These are phyloP conservation scores for Sebastes taczanowskii DNA, from an alignment of 2,797 vertebrate genomes.

Conservation along the genomic window DNA sequence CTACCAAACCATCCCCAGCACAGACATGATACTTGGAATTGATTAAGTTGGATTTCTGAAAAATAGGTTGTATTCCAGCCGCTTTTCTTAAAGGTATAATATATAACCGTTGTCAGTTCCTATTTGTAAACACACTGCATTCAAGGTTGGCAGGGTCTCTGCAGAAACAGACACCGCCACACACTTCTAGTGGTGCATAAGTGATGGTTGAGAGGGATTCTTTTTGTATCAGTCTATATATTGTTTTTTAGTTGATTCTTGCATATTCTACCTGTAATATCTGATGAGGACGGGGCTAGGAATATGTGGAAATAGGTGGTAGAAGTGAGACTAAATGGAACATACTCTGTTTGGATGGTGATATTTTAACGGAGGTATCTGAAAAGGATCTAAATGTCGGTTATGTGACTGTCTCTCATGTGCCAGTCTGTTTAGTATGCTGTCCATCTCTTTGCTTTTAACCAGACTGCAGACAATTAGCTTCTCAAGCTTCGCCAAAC, in stretches of 20 bases:
- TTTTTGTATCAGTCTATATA: not conserved
- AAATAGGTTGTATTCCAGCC: not conserved
- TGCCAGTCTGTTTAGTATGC: slow-evolving; percentile 55
- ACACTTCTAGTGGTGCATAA: too few species aligned
- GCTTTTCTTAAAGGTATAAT: too few species aligned
- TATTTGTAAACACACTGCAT: too few species aligned
- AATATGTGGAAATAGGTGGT: slow-evolving; percentile 17
- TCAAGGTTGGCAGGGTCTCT: too few species aligned
- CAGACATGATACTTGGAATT: not conserved
- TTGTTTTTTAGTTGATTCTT: not conserved
- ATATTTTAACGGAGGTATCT: not conserved
- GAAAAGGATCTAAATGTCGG: slow-evolving; percentile 6
- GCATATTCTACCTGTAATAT: not conserved
- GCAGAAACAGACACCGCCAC: too few species aligned
- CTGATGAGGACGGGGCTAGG: slow-evolving; percentile 11
- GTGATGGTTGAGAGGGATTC: too few species aligned
- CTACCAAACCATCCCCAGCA: not conserved
- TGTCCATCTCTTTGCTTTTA: slow-evolving; percentile 45
- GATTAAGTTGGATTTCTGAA: not conserved
- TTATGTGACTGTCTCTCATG: not conserved
- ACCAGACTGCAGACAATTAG: slow-evolving; percentile 67
- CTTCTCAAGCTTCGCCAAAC: slow-evolving; percentile 69
- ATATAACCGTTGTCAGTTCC: too few species aligned
- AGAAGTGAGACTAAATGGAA: slow-evolving; percentile 17
- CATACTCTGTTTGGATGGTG: not conserved